phyloP scores from a whole-genome alignment of 2,797 vertebrate genomes.

The Eupleurogrammus muticus region DNA sequence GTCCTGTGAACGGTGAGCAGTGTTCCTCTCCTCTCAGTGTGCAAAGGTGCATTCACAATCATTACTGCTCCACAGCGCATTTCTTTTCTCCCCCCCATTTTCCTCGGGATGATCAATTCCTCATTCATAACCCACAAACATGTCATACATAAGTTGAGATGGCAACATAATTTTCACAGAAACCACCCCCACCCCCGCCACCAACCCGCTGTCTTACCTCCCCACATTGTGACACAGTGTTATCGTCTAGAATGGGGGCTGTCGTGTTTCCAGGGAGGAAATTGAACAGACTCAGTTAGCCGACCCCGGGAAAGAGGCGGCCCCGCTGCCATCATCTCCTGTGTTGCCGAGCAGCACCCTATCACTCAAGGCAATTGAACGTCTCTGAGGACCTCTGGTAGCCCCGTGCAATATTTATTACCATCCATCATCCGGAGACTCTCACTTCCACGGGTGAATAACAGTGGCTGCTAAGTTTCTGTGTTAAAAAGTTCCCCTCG shows the following conservation, averaged over 20 bases:
- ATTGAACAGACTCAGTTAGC: conserved; percentile 71
- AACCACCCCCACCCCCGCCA: no score
- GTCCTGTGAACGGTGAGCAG: conserved; percentile 41
- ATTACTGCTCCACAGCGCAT: conserved; percentile 9
- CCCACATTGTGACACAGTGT: conserved; percentile 35
- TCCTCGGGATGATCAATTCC: conserved; percentile 12
- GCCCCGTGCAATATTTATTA: conserved; percentile 81
- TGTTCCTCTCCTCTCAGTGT: conserved; percentile 26
- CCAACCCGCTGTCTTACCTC: conserved; percentile 17
- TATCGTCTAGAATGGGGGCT: conserved; percentile 39
- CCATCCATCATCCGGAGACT: conserved; percentile 74
- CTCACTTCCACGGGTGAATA: conserved; percentile 69
- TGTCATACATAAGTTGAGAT: conserved; percentile 38
- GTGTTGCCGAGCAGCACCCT: conserved; percentile 75
- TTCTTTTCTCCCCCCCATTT: not conserved
- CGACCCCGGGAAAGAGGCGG: conserved; percentile 63
- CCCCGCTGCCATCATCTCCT: conserved; percentile 71
- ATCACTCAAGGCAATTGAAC: conserved; percentile 81
- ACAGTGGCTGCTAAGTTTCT: conserved; percentile 75
- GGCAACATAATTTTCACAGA: conserved; percentile 5
- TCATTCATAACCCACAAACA: conserved; percentile 43
- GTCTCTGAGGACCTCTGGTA: conserved; percentile 80
- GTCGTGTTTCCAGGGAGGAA: conserved; percentile 62
- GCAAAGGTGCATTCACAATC: conserved; percentile 52
- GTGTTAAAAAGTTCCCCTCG: conserved; percentile 79